Percentiles rank a stretch among this genome's conserved stretches.
Conservation (phyloP, 64 coral and sea anemone genomes). For the Catalaphyllia jardinei region DNA sequence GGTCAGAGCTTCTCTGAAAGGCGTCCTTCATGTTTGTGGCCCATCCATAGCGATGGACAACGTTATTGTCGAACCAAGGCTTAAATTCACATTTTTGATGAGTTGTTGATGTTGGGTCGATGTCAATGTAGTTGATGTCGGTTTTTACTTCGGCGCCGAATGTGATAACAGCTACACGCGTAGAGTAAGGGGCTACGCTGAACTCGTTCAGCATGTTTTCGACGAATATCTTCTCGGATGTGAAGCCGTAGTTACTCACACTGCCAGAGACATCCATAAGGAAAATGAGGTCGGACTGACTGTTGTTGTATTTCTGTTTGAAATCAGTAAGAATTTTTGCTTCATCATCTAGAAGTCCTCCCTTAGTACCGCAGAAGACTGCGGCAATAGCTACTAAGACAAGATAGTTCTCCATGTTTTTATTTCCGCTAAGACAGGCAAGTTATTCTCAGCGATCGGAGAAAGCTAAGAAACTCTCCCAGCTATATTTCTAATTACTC, state of each 20-base stretch:
- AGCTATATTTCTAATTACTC: background rate
- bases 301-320: conserved; percentile 89
- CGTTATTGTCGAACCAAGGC: conserved; percentile 68
- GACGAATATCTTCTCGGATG: conserved; percentile 87
- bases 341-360: conserved; percentile 59
- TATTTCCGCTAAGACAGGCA: background rate
- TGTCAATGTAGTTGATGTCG: conserved; percentile 89
- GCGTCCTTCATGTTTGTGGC: conserved; percentile 80
- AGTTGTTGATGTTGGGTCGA: conserved; percentile 49
- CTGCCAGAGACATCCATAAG: conserved; percentile 93
- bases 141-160: conserved; percentile 80
- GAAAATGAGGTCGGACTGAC: conserved; percentile 90
- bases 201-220: conserved; percentile 90
- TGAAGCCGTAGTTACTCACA: conserved; percentile 72
- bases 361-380: background rate
- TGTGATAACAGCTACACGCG: conserved; percentile 86
- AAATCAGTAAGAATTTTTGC: conserved; percentile 70
- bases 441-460: background rate
- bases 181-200: conserved; percentile 86
- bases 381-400: background rate
- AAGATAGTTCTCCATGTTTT: background rate
- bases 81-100: conserved; percentile 97
- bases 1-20: conserved; percentile 23
- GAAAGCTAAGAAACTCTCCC: background rate
- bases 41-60: conserved; percentile 62